phyloP scores from a whole-genome alignment of 2,888 invertebrate species.

The Drosophila kambysellisi region DNA sequence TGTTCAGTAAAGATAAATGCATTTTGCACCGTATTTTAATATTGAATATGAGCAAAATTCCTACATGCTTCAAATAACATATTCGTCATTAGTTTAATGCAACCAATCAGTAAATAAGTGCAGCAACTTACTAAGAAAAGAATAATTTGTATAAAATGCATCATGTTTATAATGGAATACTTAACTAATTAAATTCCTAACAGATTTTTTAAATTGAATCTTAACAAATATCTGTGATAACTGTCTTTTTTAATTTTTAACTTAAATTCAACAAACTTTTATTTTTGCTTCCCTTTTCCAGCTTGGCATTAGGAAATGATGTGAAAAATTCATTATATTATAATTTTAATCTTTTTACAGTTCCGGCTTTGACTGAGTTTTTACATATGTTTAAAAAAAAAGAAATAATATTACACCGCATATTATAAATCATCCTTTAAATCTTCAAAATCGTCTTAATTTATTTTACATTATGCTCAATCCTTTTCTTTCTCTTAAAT shows the following conservation, averaged over 20 bases:
- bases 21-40: not conserved
- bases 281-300: not conserved
- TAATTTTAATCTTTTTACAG: not conserved
- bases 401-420: not conserved
- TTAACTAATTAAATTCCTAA: no score
- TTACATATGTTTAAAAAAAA: not conserved
- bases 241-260: not conserved
- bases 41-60: not conserved
- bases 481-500: not conserved
- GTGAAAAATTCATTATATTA: not conserved
- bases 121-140: no score
- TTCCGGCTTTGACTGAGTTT: not conserved
- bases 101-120: no score
- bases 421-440: not conserved
- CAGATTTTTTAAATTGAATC: no score
- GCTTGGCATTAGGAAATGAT: not conserved
- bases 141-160: no score
- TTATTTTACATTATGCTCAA: conserved; percentile 18
- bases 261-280: not conserved
- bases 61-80: not conserved
- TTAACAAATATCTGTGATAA: not conserved
- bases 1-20: not conserved
- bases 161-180: no score
- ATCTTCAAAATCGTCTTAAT: conserved; percentile 10
- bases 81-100: no score